These are phyloP conservation scores for Netelia virgata DNA, from an alignment of 2,888 invertebrate genomes.

Conservation along the genomic window DNA sequence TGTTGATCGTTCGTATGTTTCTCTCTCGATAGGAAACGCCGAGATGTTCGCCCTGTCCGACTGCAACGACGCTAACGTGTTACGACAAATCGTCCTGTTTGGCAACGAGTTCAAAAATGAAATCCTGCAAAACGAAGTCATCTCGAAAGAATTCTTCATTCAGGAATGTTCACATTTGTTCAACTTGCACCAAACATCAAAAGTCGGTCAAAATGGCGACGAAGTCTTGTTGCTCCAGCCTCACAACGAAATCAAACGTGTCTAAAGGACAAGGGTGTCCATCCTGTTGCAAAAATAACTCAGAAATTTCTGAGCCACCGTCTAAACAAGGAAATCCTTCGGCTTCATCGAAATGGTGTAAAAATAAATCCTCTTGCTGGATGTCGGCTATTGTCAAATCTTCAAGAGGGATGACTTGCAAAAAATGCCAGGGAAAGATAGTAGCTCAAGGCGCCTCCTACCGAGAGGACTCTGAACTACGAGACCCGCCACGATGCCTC, in stretches of 20 bases:
- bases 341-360: constrained; percentile 35
- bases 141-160: constrained; percentile 16
- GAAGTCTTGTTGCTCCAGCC: constrained; percentile 38
- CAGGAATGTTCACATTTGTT: background rate
- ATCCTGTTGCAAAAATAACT: constrained; percentile 30
- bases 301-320: constrained; percentile 7
- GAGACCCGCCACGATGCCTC: constrained; percentile 46
- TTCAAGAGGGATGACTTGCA: constrained; percentile 5
- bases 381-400: background rate
- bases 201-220: constrained; percentile 6
- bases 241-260: constrained; percentile 21
- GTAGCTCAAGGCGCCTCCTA: background rate
- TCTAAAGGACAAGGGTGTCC: constrained; percentile 31
- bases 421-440: constrained; percentile 33
- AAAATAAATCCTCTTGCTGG: constrained; percentile 15
- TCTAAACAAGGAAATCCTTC: constrained; percentile 25
- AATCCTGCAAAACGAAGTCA: background rate
- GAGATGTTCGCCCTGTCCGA: background rate
- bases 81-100: constrained; percentile 51
- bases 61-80: constrained; percentile 35
- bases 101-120: background rate
- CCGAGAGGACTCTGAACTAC: background rate
- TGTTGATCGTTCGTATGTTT: background rate
- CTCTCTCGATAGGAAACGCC: constrained; percentile 4
- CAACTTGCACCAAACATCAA: background rate